phyloP scores from a whole-genome alignment of 2,888 invertebrate species.

The Aquatica leii region DNA sequence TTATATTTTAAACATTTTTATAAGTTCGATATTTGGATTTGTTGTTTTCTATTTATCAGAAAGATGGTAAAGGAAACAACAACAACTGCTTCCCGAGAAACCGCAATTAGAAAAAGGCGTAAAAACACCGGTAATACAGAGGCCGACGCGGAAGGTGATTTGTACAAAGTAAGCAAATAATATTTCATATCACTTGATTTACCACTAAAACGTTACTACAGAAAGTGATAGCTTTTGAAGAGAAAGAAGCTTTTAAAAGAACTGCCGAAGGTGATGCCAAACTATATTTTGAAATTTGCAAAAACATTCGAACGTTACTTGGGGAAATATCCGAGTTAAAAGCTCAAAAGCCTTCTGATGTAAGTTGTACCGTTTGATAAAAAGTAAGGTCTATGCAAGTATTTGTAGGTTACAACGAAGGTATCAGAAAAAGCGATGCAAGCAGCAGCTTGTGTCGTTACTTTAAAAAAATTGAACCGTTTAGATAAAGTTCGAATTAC shows the following conservation, averaged over 20 bases:
- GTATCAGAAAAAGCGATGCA: constrained; percentile 74
- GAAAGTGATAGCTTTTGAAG: constrained; percentile 77
- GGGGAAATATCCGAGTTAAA: constrained; percentile 75
- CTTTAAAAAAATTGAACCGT: constrained; percentile 88
- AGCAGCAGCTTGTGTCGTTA: constrained; percentile 79
- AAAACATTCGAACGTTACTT: constrained; percentile 74
- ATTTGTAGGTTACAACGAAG: constrained; percentile 65
- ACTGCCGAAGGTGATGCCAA: constrained; percentile 73
- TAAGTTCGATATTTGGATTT: no score
- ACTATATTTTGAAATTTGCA: constrained; percentile 74
- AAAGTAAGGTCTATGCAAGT: constrained; percentile 6
- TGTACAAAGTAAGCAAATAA: constrained; percentile 67
- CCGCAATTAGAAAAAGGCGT: constrained; percentile 64
- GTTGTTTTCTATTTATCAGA: no score
- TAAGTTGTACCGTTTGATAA: constrained; percentile 50
- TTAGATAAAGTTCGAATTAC: constrained; percentile 89
- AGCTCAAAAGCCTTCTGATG: constrained; percentile 65
- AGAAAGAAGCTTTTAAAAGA: constrained; percentile 73
- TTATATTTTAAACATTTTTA: no score
- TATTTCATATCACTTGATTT: no score
- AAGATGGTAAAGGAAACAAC: constrained; percentile 28
- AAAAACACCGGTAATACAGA: constrained; percentile 61
- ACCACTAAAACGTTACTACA: no score
- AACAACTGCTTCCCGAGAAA: constrained; percentile 23
- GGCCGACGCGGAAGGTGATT: constrained; percentile 64